Base-by-base conservation (phyloP, 2,888 invertebrate genomes). In the Drosophila kanekoi region DNA sequence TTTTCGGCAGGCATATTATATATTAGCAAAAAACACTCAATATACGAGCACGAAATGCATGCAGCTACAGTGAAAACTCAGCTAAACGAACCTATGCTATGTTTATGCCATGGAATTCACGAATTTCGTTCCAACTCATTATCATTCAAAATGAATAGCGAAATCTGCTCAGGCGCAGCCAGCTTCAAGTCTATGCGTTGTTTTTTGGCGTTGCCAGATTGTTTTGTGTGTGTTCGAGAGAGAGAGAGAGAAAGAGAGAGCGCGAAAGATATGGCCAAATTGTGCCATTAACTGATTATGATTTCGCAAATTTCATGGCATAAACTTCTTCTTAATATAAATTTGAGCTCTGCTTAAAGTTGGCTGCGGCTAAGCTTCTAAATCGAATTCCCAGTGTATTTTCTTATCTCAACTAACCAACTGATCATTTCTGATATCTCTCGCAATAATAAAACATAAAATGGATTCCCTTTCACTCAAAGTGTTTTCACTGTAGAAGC, bases 1-100 rank as follows among this genome's bases (percentile, higher is more conserved):
- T 52, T 52, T 44, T 60, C 53, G 13, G 64, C 72, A 72, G 61
- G 71, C 76, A 78, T 51, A 52, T 57, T 48, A 70, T 52, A 41
- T 57, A 48, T 54, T 32, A 20, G 49, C 58, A 47, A 23, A 47
- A 18, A 56, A 47, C 57, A 49, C 41, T 47, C 63, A 72, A 56
- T 57, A 63, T 71, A 45, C 52, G 54, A 57, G 37, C 18, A 18
- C 18, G 18, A 18, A 1, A 18, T 18, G 2, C 2, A 18, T n/a
- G n/a, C n/a, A n/a, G n/a, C n/a, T n/a, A n/a, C 41, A 71, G 47
- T 59, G 43, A 41, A 47, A 28, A 16, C 49, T 32, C 18, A 6
- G 8, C 32, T 16, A 3, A 14, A 14, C 53, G 4, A 53, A 18
- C 40, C 9, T n/a, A 20, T 8, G 28, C 8, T 8, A 28, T 28